Percentiles rank a stretch among this genome's conserved stretches.
These are phyloP conservation scores for Sterrhoptilus dennistouni DNA, from an alignment of 2,113 vertebrate species.

Conservation along the genomic window DNA sequence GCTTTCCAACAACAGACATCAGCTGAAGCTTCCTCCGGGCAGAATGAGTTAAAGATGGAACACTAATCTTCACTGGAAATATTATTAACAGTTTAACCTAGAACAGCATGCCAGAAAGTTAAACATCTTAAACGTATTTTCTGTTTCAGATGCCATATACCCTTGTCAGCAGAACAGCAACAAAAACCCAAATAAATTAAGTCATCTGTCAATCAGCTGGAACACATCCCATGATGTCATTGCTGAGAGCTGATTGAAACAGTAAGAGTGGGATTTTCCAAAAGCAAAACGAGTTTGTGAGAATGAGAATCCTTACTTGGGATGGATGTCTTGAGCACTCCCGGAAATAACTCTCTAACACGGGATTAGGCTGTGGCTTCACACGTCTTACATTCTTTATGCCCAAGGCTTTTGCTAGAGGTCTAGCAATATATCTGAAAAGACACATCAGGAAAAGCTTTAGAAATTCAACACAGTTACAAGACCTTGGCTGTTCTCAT, in stretches of 20 bases:
- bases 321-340: slow-evolving; percentile 75
- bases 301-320: slow-evolving; percentile 77
- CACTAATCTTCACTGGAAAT: background rate
- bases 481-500: background rate
- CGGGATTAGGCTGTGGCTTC: slow-evolving; percentile 73
- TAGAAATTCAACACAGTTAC: background rate
- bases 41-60: slow-evolving; percentile 38
- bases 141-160: background rate
- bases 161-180: slow-evolving; percentile 40
- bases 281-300: background rate
- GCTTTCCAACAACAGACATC: slow-evolving; percentile 25
- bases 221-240: slow-evolving; percentile 27
- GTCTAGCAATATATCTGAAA: slow-evolving; percentile 83
- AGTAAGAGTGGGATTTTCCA: slow-evolving; percentile 21
- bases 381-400: slow-evolving; percentile 75
- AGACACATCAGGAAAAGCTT: slow-evolving; percentile 24
- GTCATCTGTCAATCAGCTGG: slow-evolving; percentile 47
- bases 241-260: slow-evolving; percentile 35
- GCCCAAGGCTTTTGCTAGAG: slow-evolving; percentile 79
- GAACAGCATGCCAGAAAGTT: slow-evolving; percentile 6
- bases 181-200: slow-evolving; percentile 50
- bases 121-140: slow-evolving; percentile 34
- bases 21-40: slow-evolving; percentile 22
- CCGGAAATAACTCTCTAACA: slow-evolving; percentile 83
- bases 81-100: background rate